Conservation (phyloP, 2,888 invertebrate species). For the Perdita meconis region DNA sequence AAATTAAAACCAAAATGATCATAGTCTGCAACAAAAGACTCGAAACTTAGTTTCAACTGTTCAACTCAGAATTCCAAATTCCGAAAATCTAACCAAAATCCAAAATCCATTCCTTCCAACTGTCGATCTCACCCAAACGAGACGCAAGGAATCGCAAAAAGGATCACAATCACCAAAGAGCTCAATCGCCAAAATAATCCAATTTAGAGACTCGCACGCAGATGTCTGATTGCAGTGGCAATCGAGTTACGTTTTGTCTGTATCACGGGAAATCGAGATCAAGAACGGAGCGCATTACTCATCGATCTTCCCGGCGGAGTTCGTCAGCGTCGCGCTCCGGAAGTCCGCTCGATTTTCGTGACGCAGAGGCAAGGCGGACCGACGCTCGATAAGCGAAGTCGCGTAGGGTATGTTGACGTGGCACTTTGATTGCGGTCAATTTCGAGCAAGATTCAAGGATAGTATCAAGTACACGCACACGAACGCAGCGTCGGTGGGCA, state of each 20-base stretch:
- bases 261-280: not conserved
- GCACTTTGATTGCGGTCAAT: slow-evolving; percentile 73
- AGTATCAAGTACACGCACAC: slow-evolving; percentile 51
- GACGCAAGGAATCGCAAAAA: no score
- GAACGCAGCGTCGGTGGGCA: no score
- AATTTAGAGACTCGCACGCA: no score
- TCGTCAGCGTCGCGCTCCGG: not conserved
- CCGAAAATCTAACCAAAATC: no score
- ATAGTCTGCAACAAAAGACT: no score
- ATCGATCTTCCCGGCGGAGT: not conserved
- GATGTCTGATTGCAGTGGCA: not conserved
- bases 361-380: not conserved
- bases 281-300: not conserved
- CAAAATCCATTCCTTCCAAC: no score
- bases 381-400: slow-evolving; percentile 33
- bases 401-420: slow-evolving; percentile 63
- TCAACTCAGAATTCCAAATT: no score
- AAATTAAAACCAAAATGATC: no score
- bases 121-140: no score
- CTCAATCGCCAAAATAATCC: no score
- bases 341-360: slow-evolving; percentile 6
- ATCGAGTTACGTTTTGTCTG: not conserved
- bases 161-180: no score
- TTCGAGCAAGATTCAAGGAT: slow-evolving; percentile 74
- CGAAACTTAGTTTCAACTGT: no score